Evolutionary conservation across 2,888 invertebrate species (phyloP), one percentile per base, ranked within the genome.

Genomic region (Brenthis daphne): DNA sequence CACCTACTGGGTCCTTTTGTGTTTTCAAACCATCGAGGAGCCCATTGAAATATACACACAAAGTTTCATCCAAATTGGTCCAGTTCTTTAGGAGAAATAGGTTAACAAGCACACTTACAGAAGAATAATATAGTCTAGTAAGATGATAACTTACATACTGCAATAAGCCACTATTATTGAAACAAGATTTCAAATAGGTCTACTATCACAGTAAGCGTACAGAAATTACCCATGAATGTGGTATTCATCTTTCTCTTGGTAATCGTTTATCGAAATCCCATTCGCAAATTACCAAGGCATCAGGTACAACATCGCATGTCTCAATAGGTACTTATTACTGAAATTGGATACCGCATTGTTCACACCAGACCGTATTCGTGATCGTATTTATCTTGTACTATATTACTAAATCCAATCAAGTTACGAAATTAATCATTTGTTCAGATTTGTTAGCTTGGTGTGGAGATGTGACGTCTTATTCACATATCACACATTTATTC

Each of bases 371-470:
- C 65, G 65, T 69, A 55, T 65, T 55, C 65, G 48, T 48, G 48
- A 47, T 65, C 61, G 63, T 65, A 63, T 72, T 63, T 67, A 56
- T 64, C 65, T 71, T 64, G 68, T 61, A 53, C 69, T 58, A 64
- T 55, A 61, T 37, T 67, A 71, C 66, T 61, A 69, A 73, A 73
- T 69, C 63, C 70, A 72, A 70, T 73, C 68, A 68, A 67, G 69
- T 67, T 65, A 50, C 61, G 24, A 61, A 67, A 73, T 72, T 73
- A 73, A 72, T 70, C 69, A 69, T 71, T 69, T 67, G 60, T 64
- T 64, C 60, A 57, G 66, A 60, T 55, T 67, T 16, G 53, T 69
- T 37, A 56, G 56, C 54, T 53, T 64, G 64, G 56, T 56, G 43
- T 54, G 50, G 16, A 66, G 58, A 55, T 58, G 20, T 56, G 29